A percentile compares a stretch with the other conserved stretches of the same genome.
Conservation (phyloP, 1,140 invertebrate species). For the Platorchestia sp. region DNA sequence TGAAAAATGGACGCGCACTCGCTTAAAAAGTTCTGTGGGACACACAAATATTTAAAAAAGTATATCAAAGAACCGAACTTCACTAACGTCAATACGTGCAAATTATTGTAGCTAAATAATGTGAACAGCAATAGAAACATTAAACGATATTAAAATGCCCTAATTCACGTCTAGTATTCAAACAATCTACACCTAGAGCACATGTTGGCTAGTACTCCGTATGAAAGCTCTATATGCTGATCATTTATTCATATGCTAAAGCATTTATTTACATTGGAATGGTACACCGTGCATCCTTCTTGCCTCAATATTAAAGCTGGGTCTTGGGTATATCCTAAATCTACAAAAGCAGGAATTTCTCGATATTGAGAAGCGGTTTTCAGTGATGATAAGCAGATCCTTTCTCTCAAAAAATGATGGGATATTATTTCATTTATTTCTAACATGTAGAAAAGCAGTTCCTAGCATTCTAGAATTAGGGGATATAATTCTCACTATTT, state of each 20-base stretch:
- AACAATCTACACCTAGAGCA: not conserved
- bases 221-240: not conserved
- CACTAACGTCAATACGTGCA: not conserved
- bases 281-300: not conserved
- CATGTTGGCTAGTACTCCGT: not conserved
- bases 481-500: not conserved
- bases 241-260: not conserved
- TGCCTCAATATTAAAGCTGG: not conserved
- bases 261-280: not conserved
- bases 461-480: not conserved
- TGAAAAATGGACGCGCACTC: not conserved
- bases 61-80: slow-evolving; percentile 39
- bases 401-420: too few species aligned
- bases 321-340: not conserved
- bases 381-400: not conserved
- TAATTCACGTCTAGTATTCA: not conserved
- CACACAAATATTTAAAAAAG: slow-evolving; percentile 37
- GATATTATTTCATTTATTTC: too few species aligned
- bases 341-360: not conserved
- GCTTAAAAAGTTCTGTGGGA: not conserved
- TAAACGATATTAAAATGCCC: not conserved
- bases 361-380: not conserved
- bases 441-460: too few species aligned
- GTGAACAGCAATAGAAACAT: not conserved
- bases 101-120: not conserved